Percentiles rank a stretch among this genome's conserved stretches.
Conservation (phyloP, 1,140 invertebrate species). For the Euwallacea fornicatus region DNA sequence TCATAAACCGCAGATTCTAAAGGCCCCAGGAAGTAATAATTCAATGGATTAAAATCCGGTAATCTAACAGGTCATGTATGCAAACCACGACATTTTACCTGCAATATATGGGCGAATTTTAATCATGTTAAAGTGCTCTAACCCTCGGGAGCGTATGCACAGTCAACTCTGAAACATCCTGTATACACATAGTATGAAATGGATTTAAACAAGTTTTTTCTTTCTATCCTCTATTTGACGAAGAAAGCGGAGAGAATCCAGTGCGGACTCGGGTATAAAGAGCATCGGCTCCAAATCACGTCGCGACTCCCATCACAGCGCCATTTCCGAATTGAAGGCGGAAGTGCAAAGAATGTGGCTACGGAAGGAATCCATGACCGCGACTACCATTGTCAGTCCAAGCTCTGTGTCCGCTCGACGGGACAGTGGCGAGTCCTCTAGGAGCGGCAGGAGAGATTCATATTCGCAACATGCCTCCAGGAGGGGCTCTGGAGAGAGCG, state of each 20-base stretch:
- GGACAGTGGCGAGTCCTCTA: slow-evolving; percentile 56
- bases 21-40: too few species aligned
- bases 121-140: too few species aligned
- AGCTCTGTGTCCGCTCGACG: slow-evolving; percentile 56
- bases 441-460: slow-evolving; percentile 53
- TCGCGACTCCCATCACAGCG: slow-evolving; percentile 66
- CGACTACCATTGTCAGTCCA: slow-evolving; percentile 53
- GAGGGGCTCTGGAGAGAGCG: slow-evolving; percentile 66
- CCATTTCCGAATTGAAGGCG: slow-evolving; percentile 68
- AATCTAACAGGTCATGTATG: too few species aligned
- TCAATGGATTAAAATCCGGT: too few species aligned
- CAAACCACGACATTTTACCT: too few species aligned
- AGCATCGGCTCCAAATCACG: slow-evolving; percentile 70
- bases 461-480: slow-evolving; percentile 54
- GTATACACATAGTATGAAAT: neutral
- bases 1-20: too few species aligned
- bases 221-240: too few species aligned
- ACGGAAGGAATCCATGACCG: slow-evolving; percentile 60
- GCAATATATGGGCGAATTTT: too few species aligned
- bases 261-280: slow-evolving; percentile 79
- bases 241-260: slow-evolving; percentile 75
- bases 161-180: too few species aligned
- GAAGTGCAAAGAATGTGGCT: slow-evolving; percentile 74
- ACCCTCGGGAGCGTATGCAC: too few species aligned
- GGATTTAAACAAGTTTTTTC: neutral